Evolutionary conservation across 2,797 vertebrate genomes (phyloP), one percentile per base, ranked within the genome.

Genomic region (Hemibagrus guttatus): DNA sequence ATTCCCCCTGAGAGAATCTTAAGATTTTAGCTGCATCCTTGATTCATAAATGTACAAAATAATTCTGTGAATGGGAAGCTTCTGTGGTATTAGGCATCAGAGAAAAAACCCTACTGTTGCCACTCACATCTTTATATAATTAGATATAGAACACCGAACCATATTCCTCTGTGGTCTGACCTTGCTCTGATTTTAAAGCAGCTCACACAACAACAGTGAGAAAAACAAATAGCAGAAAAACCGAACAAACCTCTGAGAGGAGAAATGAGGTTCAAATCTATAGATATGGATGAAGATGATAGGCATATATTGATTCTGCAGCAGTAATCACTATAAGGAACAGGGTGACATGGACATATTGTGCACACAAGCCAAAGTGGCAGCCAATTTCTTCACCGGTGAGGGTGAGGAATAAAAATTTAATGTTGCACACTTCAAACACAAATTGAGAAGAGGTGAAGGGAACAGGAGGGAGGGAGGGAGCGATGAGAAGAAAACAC

Each of bases 321-420:
- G 71, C 56, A 84, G 72, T 84, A 88, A 85, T 85, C 59, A 83
- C 76, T 84, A 81, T 81, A 85, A 82, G 85, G 81, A 86, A 87
- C 84, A 80, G 81, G 85, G 75, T 13, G 39, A 74, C 84, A 66
- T 72, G 26, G 83, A 81, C 81, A 56, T 69, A 84, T 81, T 83
- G 80, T 52, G 68, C 86, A 85, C 81, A 84, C 78, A 88, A 87
- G 56, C 39, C 72, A 84, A 79, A 87, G 72, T 54, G 54, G 84
- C 83, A 87, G 87, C 80, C 86, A 87, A 88, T 91, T 88, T 91
- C 79, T 71, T 71, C 54, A 28, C 83, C 59, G 42, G 81, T 85
- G 86, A 85, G 63, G 87, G 81, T 35, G 63, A 26, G 31, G 49
- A 84, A 90, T 90, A 84, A 90, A 92, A 90, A 82, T 89, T 91